These are phyloP conservation scores for Pygoscelis antarcticus DNA, from an alignment of 2,113 vertebrate species.

Conservation along the genomic window DNA sequence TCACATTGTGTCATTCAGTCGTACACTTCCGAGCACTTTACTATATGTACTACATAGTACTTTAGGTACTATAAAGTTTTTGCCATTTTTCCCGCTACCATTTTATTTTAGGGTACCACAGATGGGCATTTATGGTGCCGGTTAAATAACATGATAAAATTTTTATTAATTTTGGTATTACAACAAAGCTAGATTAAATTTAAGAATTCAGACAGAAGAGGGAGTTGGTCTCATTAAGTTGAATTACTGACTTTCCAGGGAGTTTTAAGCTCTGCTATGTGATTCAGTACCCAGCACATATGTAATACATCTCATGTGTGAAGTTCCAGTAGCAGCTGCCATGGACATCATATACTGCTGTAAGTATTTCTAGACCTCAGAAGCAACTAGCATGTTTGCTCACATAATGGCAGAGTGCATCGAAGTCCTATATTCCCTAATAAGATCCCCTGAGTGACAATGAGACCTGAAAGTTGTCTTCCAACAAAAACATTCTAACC, in stretches of 20 bases:
- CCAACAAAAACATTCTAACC: background rate
- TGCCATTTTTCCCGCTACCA: background rate
- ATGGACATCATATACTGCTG: background rate
- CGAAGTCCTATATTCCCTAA: background rate
- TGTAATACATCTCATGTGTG: background rate
- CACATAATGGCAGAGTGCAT: background rate
- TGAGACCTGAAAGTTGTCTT: background rate
- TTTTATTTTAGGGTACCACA: background rate
- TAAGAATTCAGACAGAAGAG: background rate
- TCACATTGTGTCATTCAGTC: background rate
- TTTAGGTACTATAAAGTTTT: background rate
- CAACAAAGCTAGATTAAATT: background rate
- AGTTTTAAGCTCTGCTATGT: background rate
- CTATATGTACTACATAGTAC: background rate
- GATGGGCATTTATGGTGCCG: background rate
- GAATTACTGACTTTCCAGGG: background rate
- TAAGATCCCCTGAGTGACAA: background rate
- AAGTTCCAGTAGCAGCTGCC: background rate
- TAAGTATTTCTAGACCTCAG: background rate
- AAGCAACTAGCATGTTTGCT: background rate
- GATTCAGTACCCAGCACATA: background rate
- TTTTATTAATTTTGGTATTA: background rate
- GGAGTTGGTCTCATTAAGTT: background rate
- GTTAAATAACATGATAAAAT: background rate
- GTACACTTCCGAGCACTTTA: background rate